Evolutionary conservation across 1,140 invertebrate genomes (phyloP).

Genomic region (Microplitis demolitor): DNA sequence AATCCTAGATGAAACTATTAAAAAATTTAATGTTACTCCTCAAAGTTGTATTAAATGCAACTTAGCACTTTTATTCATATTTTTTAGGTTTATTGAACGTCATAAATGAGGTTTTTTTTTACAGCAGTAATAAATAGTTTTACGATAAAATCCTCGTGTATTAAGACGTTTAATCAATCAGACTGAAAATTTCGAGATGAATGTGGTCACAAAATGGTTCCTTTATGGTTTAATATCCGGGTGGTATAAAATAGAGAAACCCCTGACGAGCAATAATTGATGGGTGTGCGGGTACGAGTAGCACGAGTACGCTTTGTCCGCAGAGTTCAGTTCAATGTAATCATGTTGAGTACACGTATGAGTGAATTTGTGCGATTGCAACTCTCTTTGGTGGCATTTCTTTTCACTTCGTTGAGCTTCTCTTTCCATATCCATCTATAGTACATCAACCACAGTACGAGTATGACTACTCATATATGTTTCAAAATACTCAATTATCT

Average conservation of each 20-base stretch:
- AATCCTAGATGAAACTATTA: no score
- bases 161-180: slow-evolving; percentile 1
- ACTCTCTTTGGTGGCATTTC: not conserved
- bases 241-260: not conserved
- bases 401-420: no score
- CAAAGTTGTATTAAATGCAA: no score
- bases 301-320: not conserved
- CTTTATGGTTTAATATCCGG: not conserved
- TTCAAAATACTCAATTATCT: no score
- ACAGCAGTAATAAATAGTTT: not conserved
- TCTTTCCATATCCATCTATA: no score
- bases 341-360: not conserved
- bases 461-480: no score
- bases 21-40: no score
- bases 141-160: not conserved
- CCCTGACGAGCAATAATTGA: not conserved
- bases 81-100: not conserved
- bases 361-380: not conserved
- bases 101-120: not conserved
- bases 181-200: not conserved
- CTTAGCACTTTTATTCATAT: no score
- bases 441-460: no score
- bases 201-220: slow-evolving; percentile 2
- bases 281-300: not conserved
- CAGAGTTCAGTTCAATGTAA: not conserved